Percentiles rank a stretch among this genome's conserved stretches.
Conservation (phyloP, 2,888 invertebrate species). For the Pristionchus entomophagus region DNA sequence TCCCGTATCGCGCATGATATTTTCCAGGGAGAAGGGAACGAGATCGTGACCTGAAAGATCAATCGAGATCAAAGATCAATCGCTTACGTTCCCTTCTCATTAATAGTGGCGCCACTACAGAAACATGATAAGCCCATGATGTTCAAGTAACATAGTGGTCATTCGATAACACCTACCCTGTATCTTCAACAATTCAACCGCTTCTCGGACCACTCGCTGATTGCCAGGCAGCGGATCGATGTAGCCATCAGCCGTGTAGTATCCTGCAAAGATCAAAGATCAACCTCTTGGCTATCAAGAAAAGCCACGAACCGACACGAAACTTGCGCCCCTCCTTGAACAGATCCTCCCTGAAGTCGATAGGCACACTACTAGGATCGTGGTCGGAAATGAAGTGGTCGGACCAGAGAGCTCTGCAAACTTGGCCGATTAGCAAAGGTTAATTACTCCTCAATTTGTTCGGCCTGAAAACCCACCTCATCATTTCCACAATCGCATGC, state of each 20-base stretch:
- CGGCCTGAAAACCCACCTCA: conserved; percentile 25
- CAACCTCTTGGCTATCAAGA: neutral
- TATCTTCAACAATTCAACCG: neutral
- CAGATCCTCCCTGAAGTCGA: conserved; percentile 49
- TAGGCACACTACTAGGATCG: conserved; percentile 52
- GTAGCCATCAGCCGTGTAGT: neutral
- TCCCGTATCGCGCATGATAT: neutral
- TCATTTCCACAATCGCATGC: conserved; percentile 46
- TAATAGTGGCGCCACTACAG: too few relatives aligned
- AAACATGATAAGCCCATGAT: too few relatives aligned
- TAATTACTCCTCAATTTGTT: too few relatives aligned
- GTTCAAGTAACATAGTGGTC: too few relatives aligned
- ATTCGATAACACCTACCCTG: neutral
- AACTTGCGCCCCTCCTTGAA: neutral
- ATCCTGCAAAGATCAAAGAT: neutral
- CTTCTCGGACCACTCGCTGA: neutral
- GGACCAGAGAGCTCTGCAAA: conserved; percentile 40
- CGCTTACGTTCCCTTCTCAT: too few relatives aligned
- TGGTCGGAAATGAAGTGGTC: conserved; percentile 43
- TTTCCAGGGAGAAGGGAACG: neutral
- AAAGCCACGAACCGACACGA: neutral
- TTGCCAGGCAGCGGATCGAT: conserved; percentile 5
- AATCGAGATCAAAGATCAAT: neutral
- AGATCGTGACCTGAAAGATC: neutral
- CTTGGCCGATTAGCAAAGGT: too few relatives aligned